A percentile compares a stretch with the other conserved stretches of the same genome.
Conservation (phyloP, 2,888 invertebrate genomes). For the Epinotia ramella region DNA sequence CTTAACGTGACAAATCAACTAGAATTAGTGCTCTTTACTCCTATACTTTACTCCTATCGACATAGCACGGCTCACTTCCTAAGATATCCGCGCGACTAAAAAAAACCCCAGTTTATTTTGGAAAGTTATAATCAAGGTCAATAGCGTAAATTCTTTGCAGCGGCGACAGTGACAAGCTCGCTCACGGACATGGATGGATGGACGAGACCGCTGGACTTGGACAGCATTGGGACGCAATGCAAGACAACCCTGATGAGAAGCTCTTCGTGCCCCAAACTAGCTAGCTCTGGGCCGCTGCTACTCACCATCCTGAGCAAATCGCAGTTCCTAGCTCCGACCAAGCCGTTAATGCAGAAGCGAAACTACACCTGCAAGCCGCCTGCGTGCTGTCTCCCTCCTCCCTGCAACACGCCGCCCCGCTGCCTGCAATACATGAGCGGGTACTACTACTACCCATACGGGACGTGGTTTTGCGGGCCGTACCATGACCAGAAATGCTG, state of each 20-base stretch:
- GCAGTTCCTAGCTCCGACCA: background rate
- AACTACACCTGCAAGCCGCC: background rate
- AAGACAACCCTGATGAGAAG: background rate
- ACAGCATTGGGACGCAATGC: slow-evolving; percentile 46
- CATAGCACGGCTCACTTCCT: background rate
- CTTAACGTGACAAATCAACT: background rate
- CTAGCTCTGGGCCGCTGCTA: background rate
- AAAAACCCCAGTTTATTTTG: background rate
- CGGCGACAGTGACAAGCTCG: slow-evolving; percentile 50
- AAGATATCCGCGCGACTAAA: background rate
- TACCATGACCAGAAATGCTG: background rate
- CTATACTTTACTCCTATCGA: background rate
- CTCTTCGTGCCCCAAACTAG: background rate
- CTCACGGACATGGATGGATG: background rate
- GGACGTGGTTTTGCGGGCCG: slow-evolving; percentile 18
- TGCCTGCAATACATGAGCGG: slow-evolving; percentile 8
- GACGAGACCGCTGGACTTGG: background rate
- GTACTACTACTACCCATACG: slow-evolving; percentile 12
- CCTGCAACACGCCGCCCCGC: slow-evolving; percentile 4
- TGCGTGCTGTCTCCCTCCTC: slow-evolving; percentile 3
- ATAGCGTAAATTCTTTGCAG: slow-evolving; percentile 75
- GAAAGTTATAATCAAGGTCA: slow-evolving; percentile 60
- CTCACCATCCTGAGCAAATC: background rate
- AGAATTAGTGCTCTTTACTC: background rate
- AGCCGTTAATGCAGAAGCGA: background rate